Evolutionary conservation across 2,888 invertebrate genomes (phyloP).

Genomic region (Patella pellucida): DNA sequence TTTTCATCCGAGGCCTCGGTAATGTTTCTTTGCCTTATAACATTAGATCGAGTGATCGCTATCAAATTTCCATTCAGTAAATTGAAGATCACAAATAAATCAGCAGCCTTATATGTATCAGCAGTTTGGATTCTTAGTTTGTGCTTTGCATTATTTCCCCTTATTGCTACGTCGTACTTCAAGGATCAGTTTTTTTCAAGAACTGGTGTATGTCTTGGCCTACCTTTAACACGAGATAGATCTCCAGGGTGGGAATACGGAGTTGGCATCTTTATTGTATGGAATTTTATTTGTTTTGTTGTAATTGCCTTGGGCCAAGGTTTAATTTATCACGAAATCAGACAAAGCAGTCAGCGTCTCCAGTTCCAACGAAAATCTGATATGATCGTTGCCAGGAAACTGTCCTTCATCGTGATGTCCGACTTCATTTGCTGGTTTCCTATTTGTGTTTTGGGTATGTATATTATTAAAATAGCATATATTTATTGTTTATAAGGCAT

Average conservation of each 20-base stretch:
- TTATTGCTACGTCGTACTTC: conserved; percentile 58
- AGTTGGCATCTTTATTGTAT: conserved; percentile 61
- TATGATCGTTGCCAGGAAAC: conserved; percentile 53
- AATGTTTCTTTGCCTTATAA: conserved; percentile 76
- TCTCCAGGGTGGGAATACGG: conserved; percentile 68
- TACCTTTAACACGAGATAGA: conserved; percentile 64
- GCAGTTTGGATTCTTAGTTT: conserved; percentile 55
- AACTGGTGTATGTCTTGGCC: conserved; percentile 64
- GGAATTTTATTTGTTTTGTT: conserved; percentile 62
- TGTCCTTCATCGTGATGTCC: conserved; percentile 54
- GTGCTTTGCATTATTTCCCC: conserved; percentile 57
- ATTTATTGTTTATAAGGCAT: no score
- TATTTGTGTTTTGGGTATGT: conserved; percentile 18
- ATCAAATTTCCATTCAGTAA: conserved; percentile 75
- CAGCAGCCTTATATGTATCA: conserved; percentile 43
- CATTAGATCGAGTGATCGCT: conserved; percentile 77
- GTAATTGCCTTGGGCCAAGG: conserved; percentile 61
- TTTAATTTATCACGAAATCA: conserved; percentile 60
- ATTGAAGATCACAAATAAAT: conserved; percentile 43
- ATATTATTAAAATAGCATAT: no score
- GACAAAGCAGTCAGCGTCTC: conserved; percentile 14
- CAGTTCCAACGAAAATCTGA: conserved; percentile 35
- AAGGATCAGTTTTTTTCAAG: conserved; percentile 59
- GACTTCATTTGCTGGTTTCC: conserved; percentile 63
- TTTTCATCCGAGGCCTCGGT: conserved; percentile 77